phyloP scores from a whole-genome alignment of 2,888 invertebrate genomes.

The Cabera pusaria region DNA sequence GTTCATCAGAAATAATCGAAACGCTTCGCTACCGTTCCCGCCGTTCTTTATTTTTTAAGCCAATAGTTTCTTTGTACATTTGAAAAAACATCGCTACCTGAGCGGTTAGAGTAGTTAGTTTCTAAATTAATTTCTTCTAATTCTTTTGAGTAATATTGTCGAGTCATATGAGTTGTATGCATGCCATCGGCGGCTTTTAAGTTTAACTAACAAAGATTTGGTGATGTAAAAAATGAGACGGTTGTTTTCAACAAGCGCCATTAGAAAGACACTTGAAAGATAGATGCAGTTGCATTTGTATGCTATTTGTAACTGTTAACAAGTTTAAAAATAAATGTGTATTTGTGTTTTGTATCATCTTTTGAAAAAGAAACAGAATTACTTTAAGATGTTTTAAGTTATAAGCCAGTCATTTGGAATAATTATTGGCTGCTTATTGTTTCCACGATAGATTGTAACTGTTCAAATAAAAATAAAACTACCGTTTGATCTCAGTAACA shows the following conservation, averaged over 20 bases:
- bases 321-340: constrained; percentile 13
- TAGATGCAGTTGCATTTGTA: constrained; percentile 51
- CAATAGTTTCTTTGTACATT: constrained; percentile 45
- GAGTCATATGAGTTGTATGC: constrained; percentile 69
- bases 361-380: too few relatives aligned
- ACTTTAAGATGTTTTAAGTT: too few relatives aligned
- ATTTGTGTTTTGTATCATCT: too few relatives aligned
- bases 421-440: too few relatives aligned
- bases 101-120: constrained; percentile 51
- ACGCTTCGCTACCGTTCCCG: constrained; percentile 74
- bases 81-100: constrained; percentile 61
- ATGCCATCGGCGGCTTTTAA: constrained; percentile 68
- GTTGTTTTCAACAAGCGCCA: constrained; percentile 67
- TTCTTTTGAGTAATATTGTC: constrained; percentile 61
- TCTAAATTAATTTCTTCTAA: constrained; percentile 75
- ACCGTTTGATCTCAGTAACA: too few relatives aligned
- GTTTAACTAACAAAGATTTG: constrained; percentile 42
- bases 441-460: too few relatives aligned
- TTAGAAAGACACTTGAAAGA: constrained; percentile 76
- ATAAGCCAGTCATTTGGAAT: too few relatives aligned
- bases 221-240: constrained; percentile 51
- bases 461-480: too few relatives aligned
- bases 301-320: constrained; percentile 24
- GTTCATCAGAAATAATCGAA: constrained; percentile 63
- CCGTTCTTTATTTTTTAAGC: constrained; percentile 45